These are phyloP conservation scores for Ennomos erosarius DNA, from an alignment of 2,888 invertebrate species.

Conservation along the genomic window DNA sequence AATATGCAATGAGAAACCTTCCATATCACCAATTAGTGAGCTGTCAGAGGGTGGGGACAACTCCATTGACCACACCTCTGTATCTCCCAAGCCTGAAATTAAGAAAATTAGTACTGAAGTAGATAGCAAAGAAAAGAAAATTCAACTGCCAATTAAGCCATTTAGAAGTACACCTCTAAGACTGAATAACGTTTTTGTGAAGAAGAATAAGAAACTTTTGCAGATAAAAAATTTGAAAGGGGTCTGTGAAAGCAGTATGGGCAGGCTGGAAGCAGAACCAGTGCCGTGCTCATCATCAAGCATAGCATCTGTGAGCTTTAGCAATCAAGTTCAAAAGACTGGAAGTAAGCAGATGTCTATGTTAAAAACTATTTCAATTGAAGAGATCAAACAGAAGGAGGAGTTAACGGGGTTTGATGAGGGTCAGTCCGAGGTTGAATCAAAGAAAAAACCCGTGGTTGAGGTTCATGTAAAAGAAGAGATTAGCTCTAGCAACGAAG, in stretches of 20 bases:
- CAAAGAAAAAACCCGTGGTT: constrained; percentile 14
- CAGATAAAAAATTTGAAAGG: constrained; percentile 74
- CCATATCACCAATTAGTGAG: constrained; percentile 81
- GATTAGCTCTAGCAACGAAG: constrained; percentile 65
- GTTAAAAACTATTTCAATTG: constrained; percentile 63
- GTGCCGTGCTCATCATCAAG: constrained; percentile 62
- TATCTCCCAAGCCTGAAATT: constrained; percentile 59
- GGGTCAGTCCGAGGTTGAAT: constrained; percentile 57
- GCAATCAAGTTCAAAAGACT: constrained; percentile 55
- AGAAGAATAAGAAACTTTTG: constrained; percentile 76
- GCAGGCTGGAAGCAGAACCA: constrained; percentile 49
- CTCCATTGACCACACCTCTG: constrained; percentile 61
- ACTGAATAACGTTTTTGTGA: constrained; percentile 76
- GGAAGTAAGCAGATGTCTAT: constrained; percentile 38
- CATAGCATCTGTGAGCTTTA: constrained; percentile 65
- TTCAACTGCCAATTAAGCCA: constrained; percentile 51
- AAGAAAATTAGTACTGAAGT: constrained; percentile 29
- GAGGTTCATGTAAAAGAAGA: constrained; percentile 72
- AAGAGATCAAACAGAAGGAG: constrained; percentile 61
- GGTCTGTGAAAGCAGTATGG: constrained; percentile 37
- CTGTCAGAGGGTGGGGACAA: constrained; percentile 78
- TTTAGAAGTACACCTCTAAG: constrained; percentile 60
- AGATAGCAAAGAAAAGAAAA: constrained; percentile 53
- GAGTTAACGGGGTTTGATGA: constrained; percentile 47
- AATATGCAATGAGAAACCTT: constrained; percentile 82